Conservation (phyloP, 2,113 vertebrate genomes). For the Phocoena phocoena region DNA sequence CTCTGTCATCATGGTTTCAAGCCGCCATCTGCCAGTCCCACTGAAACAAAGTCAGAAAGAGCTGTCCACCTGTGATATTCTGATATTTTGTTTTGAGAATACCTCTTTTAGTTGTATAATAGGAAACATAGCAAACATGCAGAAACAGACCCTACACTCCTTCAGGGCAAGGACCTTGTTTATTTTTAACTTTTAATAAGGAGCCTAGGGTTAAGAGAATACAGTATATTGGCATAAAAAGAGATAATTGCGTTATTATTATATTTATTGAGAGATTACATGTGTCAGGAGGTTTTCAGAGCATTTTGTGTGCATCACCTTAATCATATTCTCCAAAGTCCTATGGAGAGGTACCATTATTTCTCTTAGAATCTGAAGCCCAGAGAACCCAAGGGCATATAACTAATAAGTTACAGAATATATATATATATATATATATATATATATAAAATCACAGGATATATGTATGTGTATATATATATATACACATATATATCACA, state of each 20-base stretch:
- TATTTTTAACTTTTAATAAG: not conserved
- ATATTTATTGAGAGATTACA: not conserved
- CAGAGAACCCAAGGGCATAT: not conserved
- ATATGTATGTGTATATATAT: not conserved
- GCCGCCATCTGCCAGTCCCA: not conserved
- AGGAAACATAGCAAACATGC: not conserved
- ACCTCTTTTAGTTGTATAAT: not conserved
- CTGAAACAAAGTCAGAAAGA: not conserved
- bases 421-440: too few relatives aligned
- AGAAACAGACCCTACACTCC: not conserved
- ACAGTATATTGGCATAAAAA: not conserved
- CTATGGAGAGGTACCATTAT: not conserved
- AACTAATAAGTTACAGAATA: not conserved
- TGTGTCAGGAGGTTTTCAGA: not conserved
- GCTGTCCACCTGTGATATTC: not conserved
- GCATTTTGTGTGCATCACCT: not conserved
- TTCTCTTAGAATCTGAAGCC: slow-evolving; percentile 15
- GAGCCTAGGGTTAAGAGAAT: not conserved
- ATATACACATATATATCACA: not conserved
- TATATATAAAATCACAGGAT: too few relatives aligned
- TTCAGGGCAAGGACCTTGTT: not conserved
- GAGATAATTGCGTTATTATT: not conserved
- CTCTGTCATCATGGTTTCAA: not conserved
- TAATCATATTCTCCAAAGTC: not conserved
- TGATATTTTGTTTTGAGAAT: not conserved